A percentile compares a stretch with the other conserved stretches of the same genome.
phyloP scores from a whole-genome alignment of 2,113 vertebrate species.

The Verasper variegatus region DNA sequence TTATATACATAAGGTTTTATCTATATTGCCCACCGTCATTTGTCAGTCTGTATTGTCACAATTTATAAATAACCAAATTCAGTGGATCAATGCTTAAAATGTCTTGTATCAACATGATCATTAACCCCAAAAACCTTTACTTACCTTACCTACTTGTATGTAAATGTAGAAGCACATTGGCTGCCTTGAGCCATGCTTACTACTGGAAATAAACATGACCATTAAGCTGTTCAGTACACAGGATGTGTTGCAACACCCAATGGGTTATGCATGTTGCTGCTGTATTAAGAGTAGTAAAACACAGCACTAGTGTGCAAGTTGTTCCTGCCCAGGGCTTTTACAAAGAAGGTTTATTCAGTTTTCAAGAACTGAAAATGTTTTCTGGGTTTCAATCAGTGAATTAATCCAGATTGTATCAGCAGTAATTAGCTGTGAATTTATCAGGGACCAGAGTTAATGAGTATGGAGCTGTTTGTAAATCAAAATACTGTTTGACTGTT shows the following conservation, averaged over 20 bases:
- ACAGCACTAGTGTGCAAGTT: background rate
- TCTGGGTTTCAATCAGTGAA: background rate
- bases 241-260: slow-evolving; percentile 20
- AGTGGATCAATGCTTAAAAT: no score
- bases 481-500: no score
- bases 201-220: background rate
- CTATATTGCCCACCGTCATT: no score
- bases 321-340: background rate
- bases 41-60: no score
- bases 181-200: no score
- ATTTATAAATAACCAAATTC: no score
- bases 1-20: no score
- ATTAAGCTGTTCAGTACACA: slow-evolving; percentile 21
- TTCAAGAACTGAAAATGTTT: background rate
- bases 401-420: background rate
- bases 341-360: background rate
- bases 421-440: background rate
- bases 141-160: background rate
- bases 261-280: background rate
- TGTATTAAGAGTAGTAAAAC: background rate
- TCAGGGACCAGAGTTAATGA: background rate
- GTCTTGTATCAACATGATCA: background rate
- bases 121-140: background rate
- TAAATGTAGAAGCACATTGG: no score
- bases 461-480: background rate